These are phyloP conservation scores for Megalurothrips usitatus DNA, from an alignment of 2,888 invertebrate genomes.

Conservation along the genomic window DNA sequence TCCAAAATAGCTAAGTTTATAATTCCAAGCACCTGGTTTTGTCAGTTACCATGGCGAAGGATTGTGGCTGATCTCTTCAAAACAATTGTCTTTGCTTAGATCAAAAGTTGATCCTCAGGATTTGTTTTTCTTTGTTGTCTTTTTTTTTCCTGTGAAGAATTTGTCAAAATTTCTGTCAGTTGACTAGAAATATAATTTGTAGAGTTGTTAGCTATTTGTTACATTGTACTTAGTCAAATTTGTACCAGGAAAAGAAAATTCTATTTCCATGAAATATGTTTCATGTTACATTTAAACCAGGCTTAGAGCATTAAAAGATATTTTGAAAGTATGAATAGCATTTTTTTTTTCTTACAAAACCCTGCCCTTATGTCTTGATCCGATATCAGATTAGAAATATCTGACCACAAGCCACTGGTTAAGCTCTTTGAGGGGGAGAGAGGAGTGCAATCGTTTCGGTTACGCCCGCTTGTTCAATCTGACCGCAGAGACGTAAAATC, in stretches of 20 bases:
- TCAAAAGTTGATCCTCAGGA: neutral
- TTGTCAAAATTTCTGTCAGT: neutral
- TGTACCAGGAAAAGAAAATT: constrained; percentile 9
- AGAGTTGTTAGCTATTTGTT: constrained; percentile 3
- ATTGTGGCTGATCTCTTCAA: neutral
- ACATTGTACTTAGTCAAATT: constrained; percentile 9
- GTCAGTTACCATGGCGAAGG: neutral
- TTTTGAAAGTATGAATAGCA: neutral
- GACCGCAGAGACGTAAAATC: no score
- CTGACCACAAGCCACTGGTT: no score
- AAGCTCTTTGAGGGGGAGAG: no score
- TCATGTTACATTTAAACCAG: constrained; percentile 17
- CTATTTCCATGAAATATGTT: neutral
- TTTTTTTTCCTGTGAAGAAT: neutral
- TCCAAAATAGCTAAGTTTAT: neutral
- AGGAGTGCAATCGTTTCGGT: no score
- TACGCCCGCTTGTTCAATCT: no score
- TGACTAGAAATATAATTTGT: neutral
- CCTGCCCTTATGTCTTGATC: no score
- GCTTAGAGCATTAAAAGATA: constrained; percentile 19
- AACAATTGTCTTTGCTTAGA: neutral
- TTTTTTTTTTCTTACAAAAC: neutral
- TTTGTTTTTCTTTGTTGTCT: neutral
- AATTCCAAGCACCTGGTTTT: neutral
- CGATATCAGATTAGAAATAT: no score